Evolutionary conservation across 2,113 vertebrate genomes (phyloP), one percentile per base, ranked within the genome.

Genomic region (Falcunculus frontatus): DNA sequence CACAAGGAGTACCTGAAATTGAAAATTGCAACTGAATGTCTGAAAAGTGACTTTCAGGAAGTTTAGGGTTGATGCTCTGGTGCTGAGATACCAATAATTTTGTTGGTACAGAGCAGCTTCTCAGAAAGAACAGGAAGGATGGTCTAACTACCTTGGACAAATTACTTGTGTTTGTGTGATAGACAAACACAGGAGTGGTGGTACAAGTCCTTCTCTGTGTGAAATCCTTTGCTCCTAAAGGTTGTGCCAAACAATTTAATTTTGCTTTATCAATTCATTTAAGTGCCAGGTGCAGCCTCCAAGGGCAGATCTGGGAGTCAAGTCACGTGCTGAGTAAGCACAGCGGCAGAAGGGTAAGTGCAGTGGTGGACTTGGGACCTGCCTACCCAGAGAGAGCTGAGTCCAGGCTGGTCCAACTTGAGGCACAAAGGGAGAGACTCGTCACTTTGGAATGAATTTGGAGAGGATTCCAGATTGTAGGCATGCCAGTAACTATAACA

Each of bases 381-480:
- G 16, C 35, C 6, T 27, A 16, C 39, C 15, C 30, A 68, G 35
- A 59, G 16, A 26, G 47, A 84, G 13, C 26, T 56, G 50, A 53
- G 72, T 53, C 42, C 35, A 27, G 16, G 29, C 72, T 46, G 37
- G 10, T 69, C 37, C 0, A 1, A 2, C 22, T 5, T 62, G 32
- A 1, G 1, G 17, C 32, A 44, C 0, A 3, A 69, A 69, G n/a
- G 27, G 29, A 79, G 50, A 60, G 62, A 83, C 30, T 32, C 0
- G 0, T 41, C 2, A 1, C 27, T 68, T 76, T 27, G 53, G 64
- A 56, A 78, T 29, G 39, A 67, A 30, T 59, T 33, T 41, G 42
- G 53, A 85, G 67, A 80, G 55, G 22, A 30, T 14, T 75, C 44
- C 13, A 41, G 47, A 11, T 9, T 44, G 25, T 4, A 76, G 47